These are phyloP conservation scores for Diarsia mendica DNA, from an alignment of 2,888 invertebrate species.

Conservation along the genomic window DNA sequence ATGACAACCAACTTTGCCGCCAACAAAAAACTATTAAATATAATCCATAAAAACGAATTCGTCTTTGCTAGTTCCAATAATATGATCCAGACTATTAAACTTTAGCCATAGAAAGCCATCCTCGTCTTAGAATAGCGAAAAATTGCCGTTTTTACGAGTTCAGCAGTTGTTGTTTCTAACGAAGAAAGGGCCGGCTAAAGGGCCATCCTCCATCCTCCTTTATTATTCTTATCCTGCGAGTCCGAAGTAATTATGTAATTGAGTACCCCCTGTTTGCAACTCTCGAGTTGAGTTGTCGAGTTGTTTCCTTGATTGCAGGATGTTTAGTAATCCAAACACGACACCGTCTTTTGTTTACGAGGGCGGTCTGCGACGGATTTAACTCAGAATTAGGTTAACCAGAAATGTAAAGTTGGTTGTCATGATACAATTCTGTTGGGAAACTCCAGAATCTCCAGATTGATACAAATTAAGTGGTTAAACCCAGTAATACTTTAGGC, in stretches of 20 bases:
- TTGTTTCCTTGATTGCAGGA: constrained; percentile 67
- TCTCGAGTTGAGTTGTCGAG: constrained; percentile 57
- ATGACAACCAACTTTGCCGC: neutral
- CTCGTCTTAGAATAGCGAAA: neutral
- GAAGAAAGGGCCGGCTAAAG: constrained; percentile 12
- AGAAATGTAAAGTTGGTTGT: constrained; percentile 7
- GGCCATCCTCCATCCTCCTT: constrained; percentile 41
- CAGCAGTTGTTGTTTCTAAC: constrained; percentile 44
- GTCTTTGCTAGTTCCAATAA: constrained; percentile 19
- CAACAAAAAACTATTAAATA: neutral
- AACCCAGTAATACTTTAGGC: neutral
- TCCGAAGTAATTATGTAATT: constrained; percentile 64
- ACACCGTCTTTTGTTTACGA: constrained; percentile 45
- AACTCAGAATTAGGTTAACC: constrained; percentile 18
- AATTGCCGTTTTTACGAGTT: constrained; percentile 42
- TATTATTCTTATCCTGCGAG: constrained; percentile 49
- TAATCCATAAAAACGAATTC: neutral
- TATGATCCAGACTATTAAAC: constrained; percentile 21
- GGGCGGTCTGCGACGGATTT: constrained; percentile 14
- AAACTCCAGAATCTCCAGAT: neutral
- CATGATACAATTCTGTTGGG: constrained; percentile 14
- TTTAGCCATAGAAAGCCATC: constrained; percentile 30
- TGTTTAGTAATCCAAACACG: constrained; percentile 61
- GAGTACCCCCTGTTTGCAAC: constrained; percentile 66
- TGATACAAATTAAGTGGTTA: neutral